Percentiles rank a stretch among this genome's conserved stretches.
phyloP scores from a whole-genome alignment of 2,113 vertebrate genomes.

The Melanotaenia duboulayi region DNA sequence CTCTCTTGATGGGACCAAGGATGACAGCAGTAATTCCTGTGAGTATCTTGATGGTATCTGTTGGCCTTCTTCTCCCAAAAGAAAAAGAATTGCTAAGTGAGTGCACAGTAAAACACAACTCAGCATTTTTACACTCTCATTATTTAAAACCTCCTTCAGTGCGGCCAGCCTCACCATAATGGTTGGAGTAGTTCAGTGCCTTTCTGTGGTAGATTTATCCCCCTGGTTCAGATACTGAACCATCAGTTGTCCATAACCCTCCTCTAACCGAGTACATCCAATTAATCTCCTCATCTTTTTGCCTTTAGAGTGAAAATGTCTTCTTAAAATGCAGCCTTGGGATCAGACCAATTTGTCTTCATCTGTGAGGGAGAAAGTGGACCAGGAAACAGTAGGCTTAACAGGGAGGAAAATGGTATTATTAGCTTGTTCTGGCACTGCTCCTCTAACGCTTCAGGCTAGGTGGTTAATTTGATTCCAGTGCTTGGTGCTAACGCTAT shows the following conservation, averaged over 20 bases:
- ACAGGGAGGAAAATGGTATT: constrained; percentile 67
- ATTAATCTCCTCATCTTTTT: constrained; percentile 7
- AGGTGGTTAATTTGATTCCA: constrained; percentile 81
- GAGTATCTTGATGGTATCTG: constrained; percentile 62
- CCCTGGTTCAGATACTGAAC: constrained; percentile 8
- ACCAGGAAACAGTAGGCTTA: constrained; percentile 61
- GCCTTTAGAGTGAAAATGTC: constrained; percentile 17
- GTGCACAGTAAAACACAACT: not conserved
- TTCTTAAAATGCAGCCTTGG: constrained; percentile 20
- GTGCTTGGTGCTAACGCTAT: constrained; percentile 66
- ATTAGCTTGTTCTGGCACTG: constrained; percentile 74
- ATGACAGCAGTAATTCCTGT: constrained; percentile 99
- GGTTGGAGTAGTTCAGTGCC: not conserved
- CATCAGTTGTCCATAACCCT: not conserved
- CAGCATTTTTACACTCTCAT: not conserved
- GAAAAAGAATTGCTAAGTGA: not conserved
- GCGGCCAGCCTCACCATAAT: not conserved
- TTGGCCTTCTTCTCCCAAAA: constrained; percentile 10
- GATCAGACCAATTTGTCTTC: constrained; percentile 37
- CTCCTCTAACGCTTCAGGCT: constrained; percentile 73
- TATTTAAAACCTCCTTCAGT: not conserved
- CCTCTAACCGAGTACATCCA: constrained; percentile 2
- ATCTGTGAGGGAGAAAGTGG: constrained; percentile 50
- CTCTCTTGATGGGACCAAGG: constrained; percentile 99
- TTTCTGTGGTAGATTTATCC: constrained; percentile 2